phyloP scores from a whole-genome alignment of 2,888 invertebrate genomes.

The Alcis repandata region DNA sequence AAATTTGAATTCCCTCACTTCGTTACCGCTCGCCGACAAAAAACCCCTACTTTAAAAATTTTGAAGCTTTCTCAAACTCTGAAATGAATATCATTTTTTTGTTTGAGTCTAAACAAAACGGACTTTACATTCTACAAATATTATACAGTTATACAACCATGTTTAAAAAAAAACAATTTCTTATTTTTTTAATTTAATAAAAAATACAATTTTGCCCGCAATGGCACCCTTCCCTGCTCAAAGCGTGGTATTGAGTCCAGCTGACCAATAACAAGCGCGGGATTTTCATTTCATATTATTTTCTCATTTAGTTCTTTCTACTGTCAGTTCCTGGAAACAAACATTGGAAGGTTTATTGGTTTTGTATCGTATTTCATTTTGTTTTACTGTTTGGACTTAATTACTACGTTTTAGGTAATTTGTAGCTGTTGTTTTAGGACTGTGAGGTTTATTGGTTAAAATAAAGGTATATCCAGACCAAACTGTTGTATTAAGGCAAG shows the following conservation, averaged over 20 bases:
- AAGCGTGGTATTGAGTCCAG: conserved; percentile 33
- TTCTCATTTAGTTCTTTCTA: conserved; percentile 25
- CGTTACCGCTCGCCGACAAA: too few relatives aligned
- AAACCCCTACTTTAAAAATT: too few relatives aligned
- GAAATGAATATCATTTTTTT: too few relatives aligned
- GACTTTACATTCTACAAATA: too few relatives aligned
- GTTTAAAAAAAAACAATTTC: too few relatives aligned
- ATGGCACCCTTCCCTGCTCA: conserved; percentile 4
- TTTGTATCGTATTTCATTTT: conserved; percentile 17
- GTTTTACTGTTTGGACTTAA: conserved; percentile 15
- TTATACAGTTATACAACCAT: too few relatives aligned
- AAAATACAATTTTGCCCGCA: conserved; percentile 8
- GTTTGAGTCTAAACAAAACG: too few relatives aligned
- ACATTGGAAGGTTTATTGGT: conserved; percentile 31
- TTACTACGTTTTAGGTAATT: background rate
- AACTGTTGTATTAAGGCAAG: too few relatives aligned
- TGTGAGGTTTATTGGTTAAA: background rate
- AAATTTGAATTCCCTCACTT: too few relatives aligned
- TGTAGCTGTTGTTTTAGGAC: conserved; percentile 15
- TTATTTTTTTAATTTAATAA: too few relatives aligned
- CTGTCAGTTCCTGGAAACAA: conserved; percentile 24
- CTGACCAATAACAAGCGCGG: conserved; percentile 21
- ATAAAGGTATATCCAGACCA: background rate
- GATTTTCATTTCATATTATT: conserved; percentile 36
- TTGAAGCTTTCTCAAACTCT: too few relatives aligned